Evolutionary conservation across 1,140 invertebrate species (phyloP).

Genomic region (Chironomus tepperi): DNA sequence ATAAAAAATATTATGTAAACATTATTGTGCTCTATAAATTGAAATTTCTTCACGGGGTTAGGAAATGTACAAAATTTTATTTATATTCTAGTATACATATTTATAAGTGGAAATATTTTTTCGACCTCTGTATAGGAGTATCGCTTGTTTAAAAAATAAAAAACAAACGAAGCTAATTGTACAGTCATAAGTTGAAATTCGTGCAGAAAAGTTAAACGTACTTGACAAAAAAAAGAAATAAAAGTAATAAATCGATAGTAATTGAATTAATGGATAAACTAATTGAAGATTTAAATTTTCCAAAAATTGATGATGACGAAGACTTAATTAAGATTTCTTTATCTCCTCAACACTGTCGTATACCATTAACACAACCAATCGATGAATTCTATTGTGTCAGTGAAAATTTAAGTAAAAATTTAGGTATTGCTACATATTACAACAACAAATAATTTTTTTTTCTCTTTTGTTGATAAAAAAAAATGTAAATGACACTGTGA

Average conservation of each 20-base stretch:
- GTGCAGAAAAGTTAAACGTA: not conserved
- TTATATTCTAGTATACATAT: too few species aligned
- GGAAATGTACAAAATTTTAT: too few species aligned
- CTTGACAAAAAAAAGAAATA: not conserved
- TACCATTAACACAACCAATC: not conserved
- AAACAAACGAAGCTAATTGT: too few species aligned
- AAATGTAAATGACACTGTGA: not conserved
- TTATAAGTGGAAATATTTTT: too few species aligned
- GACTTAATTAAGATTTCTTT: not conserved
- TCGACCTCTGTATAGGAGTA: too few species aligned
- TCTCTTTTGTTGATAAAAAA: not conserved
- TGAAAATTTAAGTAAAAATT: not conserved
- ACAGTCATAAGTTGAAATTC: not conserved
- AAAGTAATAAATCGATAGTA: not conserved
- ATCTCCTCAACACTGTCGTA: not conserved
- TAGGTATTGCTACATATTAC: not conserved
- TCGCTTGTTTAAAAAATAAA: too few species aligned
- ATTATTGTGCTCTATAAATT: too few species aligned
- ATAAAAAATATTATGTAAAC: too few species aligned
- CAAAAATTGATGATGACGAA: not conserved
- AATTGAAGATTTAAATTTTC: not conserved
- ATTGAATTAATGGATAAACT: slow-evolving; percentile 18
- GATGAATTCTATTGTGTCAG: not conserved
- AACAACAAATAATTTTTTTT: too few species aligned
- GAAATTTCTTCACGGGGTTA: too few species aligned